Conservation (phyloP, 2,113 vertebrate species). For the Ondatra zibethicus region DNA sequence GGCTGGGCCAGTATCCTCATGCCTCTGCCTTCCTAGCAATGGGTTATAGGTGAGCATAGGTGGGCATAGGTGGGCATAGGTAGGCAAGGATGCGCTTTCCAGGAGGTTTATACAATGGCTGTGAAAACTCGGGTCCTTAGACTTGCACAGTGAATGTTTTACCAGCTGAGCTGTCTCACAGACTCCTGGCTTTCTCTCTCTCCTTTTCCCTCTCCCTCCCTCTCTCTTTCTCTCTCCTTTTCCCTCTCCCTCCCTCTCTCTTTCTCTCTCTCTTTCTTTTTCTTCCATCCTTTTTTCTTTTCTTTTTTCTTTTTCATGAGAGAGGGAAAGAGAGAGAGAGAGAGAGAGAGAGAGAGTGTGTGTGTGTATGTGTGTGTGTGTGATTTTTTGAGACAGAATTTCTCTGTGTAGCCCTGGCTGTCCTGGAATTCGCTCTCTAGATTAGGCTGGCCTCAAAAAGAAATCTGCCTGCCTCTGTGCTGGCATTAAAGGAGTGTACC, state of each 20-base stretch:
- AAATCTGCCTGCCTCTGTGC: neutral
- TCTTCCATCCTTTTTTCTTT: neutral
- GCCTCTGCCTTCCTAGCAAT: no score
- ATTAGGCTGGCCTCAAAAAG: neutral
- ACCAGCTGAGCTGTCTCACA: neutral
- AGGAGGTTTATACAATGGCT: neutral
- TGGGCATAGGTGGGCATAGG: no score
- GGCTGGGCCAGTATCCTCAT: neutral
- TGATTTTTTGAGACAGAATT: neutral
- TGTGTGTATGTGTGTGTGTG: no score
- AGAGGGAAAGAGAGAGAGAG: no score
- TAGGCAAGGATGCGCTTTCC: no score
- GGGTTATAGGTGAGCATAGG: neutral
- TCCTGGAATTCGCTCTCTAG: neutral
- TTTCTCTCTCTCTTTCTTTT: rapidly evolving
- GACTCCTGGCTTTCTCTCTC: no score
- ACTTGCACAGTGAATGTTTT: neutral
- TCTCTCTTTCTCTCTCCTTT: no score
- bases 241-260: neutral
- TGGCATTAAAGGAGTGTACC: neutral
- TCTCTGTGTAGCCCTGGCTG: neutral
- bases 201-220: neutral
- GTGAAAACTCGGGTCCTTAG: neutral
- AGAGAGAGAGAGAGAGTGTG: no score
- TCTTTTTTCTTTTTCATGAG: neutral